Evolutionary conservation across 2,888 invertebrate species (phyloP), one percentile per base, ranked within the genome.

Genomic region (Cephalotes varians): DNA sequence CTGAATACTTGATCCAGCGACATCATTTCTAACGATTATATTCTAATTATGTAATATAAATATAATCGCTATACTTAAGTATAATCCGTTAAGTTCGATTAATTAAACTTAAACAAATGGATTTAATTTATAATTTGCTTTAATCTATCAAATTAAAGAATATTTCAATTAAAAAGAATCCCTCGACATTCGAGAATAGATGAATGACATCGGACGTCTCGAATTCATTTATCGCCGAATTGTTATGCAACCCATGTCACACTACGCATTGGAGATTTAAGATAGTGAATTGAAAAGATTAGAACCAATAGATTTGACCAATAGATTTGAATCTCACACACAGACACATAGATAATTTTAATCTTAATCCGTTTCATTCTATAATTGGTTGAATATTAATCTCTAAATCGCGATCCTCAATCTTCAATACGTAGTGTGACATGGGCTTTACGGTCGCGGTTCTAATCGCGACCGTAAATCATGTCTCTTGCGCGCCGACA

Each of bases 381-480:
- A n/a, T n/a, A n/a, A n/a, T n/a, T n/a, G n/a, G n/a, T n/a, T n/a
- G n/a, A n/a, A n/a, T n/a, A n/a, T n/a, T n/a, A n/a, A n/a, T n/a
- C n/a, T n/a, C n/a, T n/a, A n/a, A n/a, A n/a, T n/a, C n/a, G n/a
- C n/a, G n/a, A n/a, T n/a, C n/a, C n/a, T n/a, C n/a, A n/a, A n/a
- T n/a, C n/a, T n/a, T n/a, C n/a, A n/a, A n/a, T n/a, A n/a, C n/a
- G n/a, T n/a, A n/a, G n/a, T n/a, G n/a, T n/a, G n/a, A n/a, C n/a
- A n/a, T n/a, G n/a, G n/a, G n/a, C n/a, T n/a, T 71, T 71, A 34
- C n/a, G 40, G 44, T 44, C 67, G 79, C 31, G 72, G 28, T 69
- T 79, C 60, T 74, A 74, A 74, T 74, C 74, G 60, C 47, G 40
- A 60, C n/a, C 58, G 37, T 73, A 80, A 62, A 74, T 72, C 80